Base-by-base conservation (phyloP, 2,888 invertebrate genomes). In the Euphydryas editha region DNA sequence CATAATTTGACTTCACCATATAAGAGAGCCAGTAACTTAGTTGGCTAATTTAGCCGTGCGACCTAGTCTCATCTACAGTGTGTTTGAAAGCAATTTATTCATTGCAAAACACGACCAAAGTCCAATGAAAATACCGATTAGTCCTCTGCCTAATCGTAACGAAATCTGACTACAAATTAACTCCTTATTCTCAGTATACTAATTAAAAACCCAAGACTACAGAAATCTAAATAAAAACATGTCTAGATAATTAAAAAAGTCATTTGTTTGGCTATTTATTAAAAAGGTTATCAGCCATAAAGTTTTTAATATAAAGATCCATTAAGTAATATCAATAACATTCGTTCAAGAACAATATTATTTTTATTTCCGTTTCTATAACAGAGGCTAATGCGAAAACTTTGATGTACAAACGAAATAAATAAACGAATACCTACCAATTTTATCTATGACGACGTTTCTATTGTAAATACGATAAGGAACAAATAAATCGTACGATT, bases 101-200 rank as follows among this genome's bases (percentile, higher is more conserved):
- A 49, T 51, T 51, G 49, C 49, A n/a, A 51, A 51, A 51, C 24
- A 21, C 21, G 24, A 51, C 24, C 5, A 51, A 24, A 21, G 6
- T 20, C 15, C 49, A 51, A 24, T 51, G 24, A 49, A 49, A 49
- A 51, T 13, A 24, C 21, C 21, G 49, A 7, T 24, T 51, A 51
- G 49, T 24, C n/a, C 7, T 24, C 24, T 51, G 21, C n/a, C 15
- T 51, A 51, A 51, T 51, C 49, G 15, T 15, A 24, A 51, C 15
- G 49, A 51, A 51, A 51, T 51, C 49, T 24, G 24, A 51, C 21
- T 51, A 15, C 49, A 21, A 51, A 51, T 51, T 51, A 51, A 51
- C 49, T 24, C 15, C 46, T 46, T 18, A n/a, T 51, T 51, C 49
- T 24, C 49, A 51, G 15, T 24, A 24, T 15, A 13, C 21, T 49